Evolutionary conservation across 2,888 invertebrate species (phyloP), one percentile per base, ranked within the genome.

Genomic region (Fragum whitleyi): DNA sequence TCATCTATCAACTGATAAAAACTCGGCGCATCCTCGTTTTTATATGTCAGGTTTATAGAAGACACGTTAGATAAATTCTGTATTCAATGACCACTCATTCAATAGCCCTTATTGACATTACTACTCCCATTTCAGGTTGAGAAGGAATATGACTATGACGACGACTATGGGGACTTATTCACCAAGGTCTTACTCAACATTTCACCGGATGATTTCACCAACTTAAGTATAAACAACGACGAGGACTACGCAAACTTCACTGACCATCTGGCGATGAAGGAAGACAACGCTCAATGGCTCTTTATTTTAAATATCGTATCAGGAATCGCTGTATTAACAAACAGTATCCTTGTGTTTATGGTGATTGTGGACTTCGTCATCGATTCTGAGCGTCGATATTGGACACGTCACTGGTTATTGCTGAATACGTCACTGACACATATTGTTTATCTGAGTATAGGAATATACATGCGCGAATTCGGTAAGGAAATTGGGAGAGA

Each of bases 351-450:
- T 1, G 68, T 79, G 53, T 81, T 85, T 39, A 74, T 85, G 81
- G 62, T 85, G 3, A 72, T 81, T 61, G 81, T 85, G 26, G 85
- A 81, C 62, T 81, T 85, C 59, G 76, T 85, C 71, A 68, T 81
- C 28, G 81, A 85, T 47, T 72, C 53, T 39, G 68, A 47, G 28
- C 67, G 77, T 39, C 57, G 79, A 65, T 72, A 61, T 61, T 77
- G 67, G 71, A 71, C 85, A 61, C 85, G 85, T 68, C 85, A 85
- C 57, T 85, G 85, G 85, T 74, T 85, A n/a, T 57, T 85, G 62
- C 39, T 81, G 39, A 81, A 79, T 65, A 55, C 79, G 6, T 53
- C 85, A 2, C 16, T 85, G 7, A 79, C 74, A 14, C 78, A 79
- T 36, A 70, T 81, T 16, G 74, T 72, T 2, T 85, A 77, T 77